Conservation (phyloP, 2,113 vertebrate species). For the Ictalurus punctatus region DNA sequence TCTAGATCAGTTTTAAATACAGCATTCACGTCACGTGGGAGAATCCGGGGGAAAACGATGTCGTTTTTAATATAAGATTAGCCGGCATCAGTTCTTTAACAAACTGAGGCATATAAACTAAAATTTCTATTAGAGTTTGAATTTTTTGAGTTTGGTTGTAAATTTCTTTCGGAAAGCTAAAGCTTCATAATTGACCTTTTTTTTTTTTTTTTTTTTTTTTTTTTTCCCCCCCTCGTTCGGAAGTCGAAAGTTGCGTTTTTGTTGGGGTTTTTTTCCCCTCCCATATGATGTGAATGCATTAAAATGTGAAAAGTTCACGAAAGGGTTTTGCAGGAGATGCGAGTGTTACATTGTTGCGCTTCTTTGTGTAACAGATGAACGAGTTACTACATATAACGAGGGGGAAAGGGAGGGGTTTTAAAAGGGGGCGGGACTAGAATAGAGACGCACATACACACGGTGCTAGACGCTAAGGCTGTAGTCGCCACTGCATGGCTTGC, state of each 20-base stretch:
- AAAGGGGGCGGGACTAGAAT: not conserved
- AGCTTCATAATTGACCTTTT: not conserved
- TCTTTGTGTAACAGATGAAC: constrained; percentile 32
- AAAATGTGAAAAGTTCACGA: constrained; percentile 6
- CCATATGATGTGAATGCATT: not conserved
- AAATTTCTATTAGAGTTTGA: no score
- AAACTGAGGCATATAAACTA: not conserved
- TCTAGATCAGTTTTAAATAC: not conserved
- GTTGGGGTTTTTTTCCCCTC: not conserved
- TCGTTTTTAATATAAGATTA: not conserved
- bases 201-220: not conserved
- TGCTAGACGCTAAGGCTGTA: constrained; percentile 18
- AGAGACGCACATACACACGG: constrained; percentile 2
- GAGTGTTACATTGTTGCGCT: constrained; percentile 17
- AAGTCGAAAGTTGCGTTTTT: not conserved
- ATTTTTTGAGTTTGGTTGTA: not conserved
- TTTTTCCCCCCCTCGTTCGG: no score
- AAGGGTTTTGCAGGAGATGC: not conserved
- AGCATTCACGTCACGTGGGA: not conserved
- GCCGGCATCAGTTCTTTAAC: not conserved
- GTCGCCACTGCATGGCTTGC: constrained; percentile 48
- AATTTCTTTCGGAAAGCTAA: not conserved
- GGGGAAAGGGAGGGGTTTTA: not conserved
- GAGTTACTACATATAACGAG: constrained; percentile 31
- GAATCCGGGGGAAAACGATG: not conserved